Evolutionary conservation across 2,113 vertebrate genomes (phyloP).

Genomic region (Bambusicola thoracicus): DNA sequence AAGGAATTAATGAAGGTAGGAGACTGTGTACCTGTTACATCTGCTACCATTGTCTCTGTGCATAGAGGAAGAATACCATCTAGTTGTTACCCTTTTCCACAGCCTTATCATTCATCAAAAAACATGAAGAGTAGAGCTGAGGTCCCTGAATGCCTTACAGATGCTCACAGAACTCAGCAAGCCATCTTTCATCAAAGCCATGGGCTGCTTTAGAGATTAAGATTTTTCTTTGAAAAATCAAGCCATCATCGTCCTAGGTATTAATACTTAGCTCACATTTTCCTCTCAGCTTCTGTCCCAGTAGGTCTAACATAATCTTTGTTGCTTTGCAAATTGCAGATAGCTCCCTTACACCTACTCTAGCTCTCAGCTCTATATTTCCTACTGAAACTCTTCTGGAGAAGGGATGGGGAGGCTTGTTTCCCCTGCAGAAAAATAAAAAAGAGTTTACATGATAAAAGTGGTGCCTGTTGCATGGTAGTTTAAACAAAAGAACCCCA

Average conservation of each 20-base stretch:
- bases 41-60: not conserved
- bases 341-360: not conserved
- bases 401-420: not conserved
- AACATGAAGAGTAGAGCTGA: not conserved
- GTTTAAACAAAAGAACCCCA: slow-evolving; percentile 45
- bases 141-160: not conserved
- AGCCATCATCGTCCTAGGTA: not conserved
- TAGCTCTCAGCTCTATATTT: not conserved
- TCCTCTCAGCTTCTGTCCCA: slow-evolving; percentile 22
- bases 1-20: not conserved
- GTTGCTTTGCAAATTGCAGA: slow-evolving; percentile 8
- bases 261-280: slow-evolving; percentile 38
- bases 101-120: not conserved
- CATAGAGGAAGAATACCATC: not conserved
- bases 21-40: not conserved
- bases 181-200: not conserved
- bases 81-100: not conserved
- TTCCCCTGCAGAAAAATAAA: not conserved
- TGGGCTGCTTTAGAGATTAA: not conserved
- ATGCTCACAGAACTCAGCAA: not conserved
- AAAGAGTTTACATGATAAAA: slow-evolving; percentile 45
- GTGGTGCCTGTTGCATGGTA: not conserved
- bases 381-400: not conserved
- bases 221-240: slow-evolving; percentile 7
- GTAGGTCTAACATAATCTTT: slow-evolving; percentile 19